Base-by-base conservation (phyloP, 1,140 invertebrate genomes). In the Pseudomyrmex gracilis region DNA sequence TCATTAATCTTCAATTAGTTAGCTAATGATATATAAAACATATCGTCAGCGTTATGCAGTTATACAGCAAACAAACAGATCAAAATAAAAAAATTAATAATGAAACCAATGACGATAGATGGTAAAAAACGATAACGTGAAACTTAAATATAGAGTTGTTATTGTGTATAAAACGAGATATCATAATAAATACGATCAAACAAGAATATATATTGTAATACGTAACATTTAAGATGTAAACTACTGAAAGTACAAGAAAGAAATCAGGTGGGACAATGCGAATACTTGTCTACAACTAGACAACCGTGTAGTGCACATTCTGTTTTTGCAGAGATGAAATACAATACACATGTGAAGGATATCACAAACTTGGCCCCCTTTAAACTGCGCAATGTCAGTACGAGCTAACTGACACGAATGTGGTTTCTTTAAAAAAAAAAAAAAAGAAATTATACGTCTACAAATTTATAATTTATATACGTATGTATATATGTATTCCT, bases 281-380 rank as follows among this genome's bases (percentile, higher is more conserved):
- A 20, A 0, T 47, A 34, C 68, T 82, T 74, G 58, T 1, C 22
- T 55, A 60, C 45, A 57, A 63, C 13, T 60, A 55, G n/a, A 60
- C n/a, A 63, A 68, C 57, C 51, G 20, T 66, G 53, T 22, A 49
- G 10, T 70, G 53, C 34, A 34, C 34, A 34, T 61, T 51, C 15
- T 70, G 63, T 47, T 82, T 83, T 68, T 71, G 49, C 22, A 68
- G 64, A 83, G 61, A 20, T 74, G 73, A 61, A 67, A 45, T 60
- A 53, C 24, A 55, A 8, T 55, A 24, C 20, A 66, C 15, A 13
- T 70, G 64, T 78, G 64, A 70, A 64, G n/a, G 53, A 71, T 80
- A 80, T 80, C 76, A 87, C 24, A 64, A 78, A 84, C 57, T 87
- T 87, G 86, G 86, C 86, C 85, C 85, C 86, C 22, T 86, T 84